Base-by-base conservation (phyloP, 2,113 vertebrate species). In the Stegostoma tigrinum region DNA sequence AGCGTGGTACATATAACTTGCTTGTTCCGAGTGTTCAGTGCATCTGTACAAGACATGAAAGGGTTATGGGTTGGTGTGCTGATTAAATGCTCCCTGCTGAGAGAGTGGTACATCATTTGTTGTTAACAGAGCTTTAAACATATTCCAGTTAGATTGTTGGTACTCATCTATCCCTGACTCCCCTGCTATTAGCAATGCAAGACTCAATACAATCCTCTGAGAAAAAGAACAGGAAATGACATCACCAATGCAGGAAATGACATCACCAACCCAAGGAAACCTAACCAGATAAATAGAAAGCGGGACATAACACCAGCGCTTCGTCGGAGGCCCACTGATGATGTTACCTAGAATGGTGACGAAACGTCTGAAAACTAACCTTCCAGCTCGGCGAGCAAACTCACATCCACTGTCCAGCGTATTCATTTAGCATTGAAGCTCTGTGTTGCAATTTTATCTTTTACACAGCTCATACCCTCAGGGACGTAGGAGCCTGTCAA, bases 1-100 rank as follows among this genome's bases (percentile, higher is more conserved):
- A 99, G 97, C 0, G 98, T 99, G 96, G 97, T 98, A 94, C 98
- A 99, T 96, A 99, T 98, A 96, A 99, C 97, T 97, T 98, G 98
- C 0, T 97, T 97, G 97, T 98, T 99, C 96, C 98, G 98, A 0
- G 98, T 99, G 97, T 98, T 99, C 97, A 99, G 97, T 48, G 98
- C 99, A 97, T 98, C 99, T 99, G 96, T 80, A 96, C 27, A 7
- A 95, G 94, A 95, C 94, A 95, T 3, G 27, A n/a, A 72, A 95
- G 68, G 68, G 45, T 95, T 70, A 95, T 75, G 91, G 42, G 64
- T 42, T 38, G 24, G 19, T 94, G n/a, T 70, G 95, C 96, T 96
- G 97, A 97, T 97, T 97, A 97, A 97, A 97, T 95, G 94, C 95
- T 95, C 96, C 96, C 97, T 96, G 86, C 87, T 55, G 96, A 96